Percentiles rank a stretch among this genome's conserved stretches.
Evolutionary conservation across 2,113 vertebrate genomes (phyloP).

Genomic region (Turdus rufiventris): DNA sequence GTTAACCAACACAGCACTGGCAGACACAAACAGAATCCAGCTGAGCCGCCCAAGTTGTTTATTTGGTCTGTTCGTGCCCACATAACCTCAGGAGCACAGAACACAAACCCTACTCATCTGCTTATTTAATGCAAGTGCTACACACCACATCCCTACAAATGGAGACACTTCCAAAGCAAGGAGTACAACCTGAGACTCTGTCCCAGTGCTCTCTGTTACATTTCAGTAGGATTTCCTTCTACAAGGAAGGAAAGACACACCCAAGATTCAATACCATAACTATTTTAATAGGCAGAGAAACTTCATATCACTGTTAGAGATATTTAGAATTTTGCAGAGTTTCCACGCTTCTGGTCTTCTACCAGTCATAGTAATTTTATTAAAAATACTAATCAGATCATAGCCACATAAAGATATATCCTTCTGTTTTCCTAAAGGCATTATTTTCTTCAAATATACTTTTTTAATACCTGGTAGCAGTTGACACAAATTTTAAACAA

Average conservation of each 20-base stretch:
- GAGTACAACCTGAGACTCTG: not conserved
- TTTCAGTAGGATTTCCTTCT: not conserved
- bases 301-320: not conserved
- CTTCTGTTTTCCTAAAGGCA: not conserved
- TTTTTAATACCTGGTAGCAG: not conserved
- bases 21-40: not conserved
- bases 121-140: not conserved
- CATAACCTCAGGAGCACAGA: not conserved
- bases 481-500: not conserved
- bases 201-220: not conserved
- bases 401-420: not conserved
- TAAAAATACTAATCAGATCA: not conserved
- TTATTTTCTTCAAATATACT: not conserved
- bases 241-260: not conserved
- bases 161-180: not conserved
- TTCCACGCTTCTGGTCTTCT: not conserved
- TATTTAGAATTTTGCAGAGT: not conserved
- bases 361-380: not conserved
- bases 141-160: not conserved
- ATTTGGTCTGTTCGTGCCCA: not conserved
- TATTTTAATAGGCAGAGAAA: not conserved
- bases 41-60: not conserved
- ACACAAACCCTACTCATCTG: not conserved
- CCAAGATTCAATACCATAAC: not conserved
- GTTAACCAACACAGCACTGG: not conserved